Base-by-base conservation (phyloP, 2,888 invertebrate species). In the Diloba caeruleocephala region DNA sequence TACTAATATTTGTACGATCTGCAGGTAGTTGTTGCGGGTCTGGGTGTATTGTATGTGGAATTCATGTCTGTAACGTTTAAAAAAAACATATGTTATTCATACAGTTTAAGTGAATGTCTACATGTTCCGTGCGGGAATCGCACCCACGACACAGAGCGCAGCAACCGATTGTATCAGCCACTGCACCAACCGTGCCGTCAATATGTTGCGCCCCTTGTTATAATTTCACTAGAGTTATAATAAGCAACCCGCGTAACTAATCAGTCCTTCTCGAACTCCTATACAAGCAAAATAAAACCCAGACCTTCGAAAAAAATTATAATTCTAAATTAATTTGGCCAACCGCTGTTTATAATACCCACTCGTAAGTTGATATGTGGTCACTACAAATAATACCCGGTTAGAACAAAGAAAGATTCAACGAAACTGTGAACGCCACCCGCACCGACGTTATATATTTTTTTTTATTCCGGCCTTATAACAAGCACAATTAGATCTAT, bases 351-450 rank as follows among this genome's bases (percentile, higher is more conserved):
- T 38, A 36, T 48, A 50, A 53, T 44, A 32, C 10, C 14, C 42
- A 9, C 28, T 38, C 25, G 19, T 10, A 45, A 31, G 45, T 34
- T 53, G 38, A 48, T 25, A 12, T 43, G 46, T 43, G 67, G 62
- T 54, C 33, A 51, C 31, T 37, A 32, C 33, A 41, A 50, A 68
- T 1, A 25, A 45, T 54, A 54, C 44, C 58, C 41, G 45, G 51
- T 58, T 48, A 52, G 38, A 55, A 64, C 53, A 63, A 71, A 71
- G 63, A 13, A 52, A 34, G 28, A 56, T 63, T 68, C 6, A 8
- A 44, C 43, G 28, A 52, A 60, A 32, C 51, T 46, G 53, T 54
- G 49, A 15, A 17, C 28, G 28, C 17, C n/a, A 17, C 23, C 34
- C 31, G 13, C 25, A 8, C 23, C 8, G 37, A 44, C 28, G 50